Evolutionary conservation across 2,113 vertebrate species (phyloP).

Genomic region (Ceyx cyanopectus): DNA sequence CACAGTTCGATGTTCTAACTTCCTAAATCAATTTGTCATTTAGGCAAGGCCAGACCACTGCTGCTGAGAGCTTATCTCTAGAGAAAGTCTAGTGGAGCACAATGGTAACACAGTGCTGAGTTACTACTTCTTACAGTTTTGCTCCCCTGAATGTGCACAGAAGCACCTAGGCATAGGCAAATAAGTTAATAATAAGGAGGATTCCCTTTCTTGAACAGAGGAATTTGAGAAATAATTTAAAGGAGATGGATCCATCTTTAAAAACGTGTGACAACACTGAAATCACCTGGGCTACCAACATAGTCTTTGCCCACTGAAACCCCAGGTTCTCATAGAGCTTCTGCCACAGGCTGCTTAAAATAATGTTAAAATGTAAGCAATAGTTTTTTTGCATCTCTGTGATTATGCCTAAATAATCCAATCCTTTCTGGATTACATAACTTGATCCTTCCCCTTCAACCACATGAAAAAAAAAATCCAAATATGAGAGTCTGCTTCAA

Average conservation of each 20-base stretch:
- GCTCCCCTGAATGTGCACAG: accelerated
- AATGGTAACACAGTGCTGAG: accelerated
- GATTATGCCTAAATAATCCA: not conserved
- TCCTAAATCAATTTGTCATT: not conserved
- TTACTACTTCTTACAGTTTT: not conserved
- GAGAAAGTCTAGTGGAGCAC: accelerated
- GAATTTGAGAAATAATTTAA: not conserved
- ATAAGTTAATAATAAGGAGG: not conserved
- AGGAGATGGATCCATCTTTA: not conserved
- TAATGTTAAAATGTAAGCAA: not conserved
- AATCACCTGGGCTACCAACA: not conserved
- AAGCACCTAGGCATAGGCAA: not conserved
- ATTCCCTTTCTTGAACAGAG: not conserved
- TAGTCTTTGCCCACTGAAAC: not conserved
- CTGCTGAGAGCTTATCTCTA: not conserved
- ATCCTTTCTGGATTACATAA: not conserved
- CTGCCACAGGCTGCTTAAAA: not conserved
- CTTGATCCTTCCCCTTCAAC: not conserved
- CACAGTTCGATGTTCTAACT: not conserved
- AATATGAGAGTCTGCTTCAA: not conserved
- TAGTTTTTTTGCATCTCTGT: not conserved
- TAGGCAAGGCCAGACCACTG: not conserved
- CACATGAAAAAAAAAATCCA: not conserved
- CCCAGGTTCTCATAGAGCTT: not conserved
- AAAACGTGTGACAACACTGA: not conserved